phyloP scores from a whole-genome alignment of 37 sponge, comb jelly and placozoan species.

The Aplysina aerophoba region DNA sequence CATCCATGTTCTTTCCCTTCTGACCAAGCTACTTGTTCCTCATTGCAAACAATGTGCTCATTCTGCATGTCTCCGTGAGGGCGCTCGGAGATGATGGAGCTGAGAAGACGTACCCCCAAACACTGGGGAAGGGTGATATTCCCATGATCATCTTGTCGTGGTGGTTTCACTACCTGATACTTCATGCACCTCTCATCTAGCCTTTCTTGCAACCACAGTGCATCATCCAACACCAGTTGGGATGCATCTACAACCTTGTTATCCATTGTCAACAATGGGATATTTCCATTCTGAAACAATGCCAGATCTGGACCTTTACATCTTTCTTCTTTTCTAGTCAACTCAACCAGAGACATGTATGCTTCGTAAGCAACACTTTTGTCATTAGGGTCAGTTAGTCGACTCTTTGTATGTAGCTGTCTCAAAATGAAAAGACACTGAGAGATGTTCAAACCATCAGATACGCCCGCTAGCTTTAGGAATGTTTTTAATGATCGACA shows the following conservation, averaged over 20 bases:
- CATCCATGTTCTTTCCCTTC: constrained; percentile 17
- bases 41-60: constrained; percentile 3
- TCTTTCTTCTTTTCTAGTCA: not conserved
- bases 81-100: not conserved
- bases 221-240: constrained; percentile 27
- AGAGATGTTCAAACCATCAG: not conserved
- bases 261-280: constrained; percentile 1
- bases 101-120: constrained; percentile 12
- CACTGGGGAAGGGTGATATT: constrained; percentile 6
- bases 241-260: not conserved
- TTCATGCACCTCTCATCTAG: not conserved
- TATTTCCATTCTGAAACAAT: not conserved
- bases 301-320: too few relatives aligned
- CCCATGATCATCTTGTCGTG: constrained; percentile 5
- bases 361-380: not conserved
- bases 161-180: not conserved
- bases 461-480: not conserved
- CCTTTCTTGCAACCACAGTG: not conserved
- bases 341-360: not conserved
- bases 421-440: not conserved
- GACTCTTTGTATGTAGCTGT: not conserved
- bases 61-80: constrained; percentile 12
- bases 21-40: not conserved
- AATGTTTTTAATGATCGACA: not conserved
- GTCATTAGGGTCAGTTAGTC: not conserved